Evolutionary conservation across 2,797 vertebrate genomes (phyloP), one percentile per base, ranked within the genome.

Genomic region (Mormyrus proboscirostris): DNA sequence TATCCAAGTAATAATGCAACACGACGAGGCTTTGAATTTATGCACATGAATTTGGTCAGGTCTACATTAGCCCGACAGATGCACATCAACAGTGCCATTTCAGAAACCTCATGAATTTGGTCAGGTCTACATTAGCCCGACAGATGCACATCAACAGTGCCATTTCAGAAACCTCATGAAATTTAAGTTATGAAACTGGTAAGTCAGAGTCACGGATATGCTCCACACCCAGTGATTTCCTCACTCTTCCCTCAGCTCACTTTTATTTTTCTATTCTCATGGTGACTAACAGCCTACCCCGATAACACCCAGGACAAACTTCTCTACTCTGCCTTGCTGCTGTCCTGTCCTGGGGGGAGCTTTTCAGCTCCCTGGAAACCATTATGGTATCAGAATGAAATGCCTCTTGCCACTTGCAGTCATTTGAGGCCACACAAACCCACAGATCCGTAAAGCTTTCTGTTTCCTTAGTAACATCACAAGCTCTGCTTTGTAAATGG

Each of bases 381-480:
- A 69, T 86, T 89, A 33, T n/a, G 9, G 82, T 47, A 22, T 50
- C 41, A 22, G 41, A 62, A 85, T 49, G 41, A 51, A 47, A 55
- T 85, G 41, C 41, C n/a, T 10, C 22, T 49, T 25, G 10, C 55
- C 29, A 62, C 55, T 69, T 22, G 2, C 51, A 14, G 41, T 65
- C n/a, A 62, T 3, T 50, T 25, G 22, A 89, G 59, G 16, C 57
- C 14, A 57, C 84, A 57, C 49, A 55, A 16, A 22, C 53, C 29
- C 33, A 29, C 33, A n/a, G 29, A 33, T 33, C 29, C 1, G 29
- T 33, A 33, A 33, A 33, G 8, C 14, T 33, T 57, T 41, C 51
- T 2, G 53, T 87, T 87, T 59, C 53, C 86, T 87, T 87, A 44
- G 86, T 12, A 87, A 87, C 86, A 57, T 87, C 86, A 87, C 53